Evolutionary conservation across 2,113 vertebrate genomes (phyloP), one percentile per base, ranked within the genome.

Genomic region (Xenopus borealis): DNA sequence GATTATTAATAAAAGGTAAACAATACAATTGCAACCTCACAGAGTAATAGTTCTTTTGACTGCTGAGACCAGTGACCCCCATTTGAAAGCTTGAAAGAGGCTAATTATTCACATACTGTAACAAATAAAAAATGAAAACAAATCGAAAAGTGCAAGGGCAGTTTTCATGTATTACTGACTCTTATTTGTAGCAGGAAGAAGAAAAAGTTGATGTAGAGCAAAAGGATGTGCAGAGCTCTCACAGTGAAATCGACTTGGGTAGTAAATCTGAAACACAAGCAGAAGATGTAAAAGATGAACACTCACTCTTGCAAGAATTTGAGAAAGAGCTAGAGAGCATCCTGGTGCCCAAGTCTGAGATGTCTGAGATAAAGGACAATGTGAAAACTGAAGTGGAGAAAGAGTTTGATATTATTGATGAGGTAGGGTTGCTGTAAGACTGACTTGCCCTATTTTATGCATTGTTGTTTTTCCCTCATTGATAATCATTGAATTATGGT

Each of bases 351-450:
- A 73, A 93, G 16, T 90, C 92, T 40, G 92, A 86, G 84, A 91
- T 92, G 71, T 78, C 81, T 0, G 80, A 67, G 71, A 84, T 92
- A 10, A 89, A 86, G 14, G 88, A 92, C 0, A 93, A 94, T 78
- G 94, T 96, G 78, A 95, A 96, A 80, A 91, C 91, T 0, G 92
- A 95, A 81, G 93, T 97, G 94, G 92, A 95, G 83, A 94, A 89
- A 40, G 93, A 96, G 78, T 95, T 98, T 20, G 93, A 95, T 86
- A 96, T 96, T 81, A 95, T 96, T 79, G 90, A 93, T 7, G 95
- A 98, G 93, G 96, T 96, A 81, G 23, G 80, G 3, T 7, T 50
- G 47, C 47, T 50, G 33, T 9, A 6, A 40, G 33, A 40, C 2
- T 27, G 33, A 40, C 6, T 40, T 40, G 5, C 33, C 8, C 23